These are phyloP conservation scores for Tenodera sinensis DNA, from an alignment of 2,888 invertebrate species.

Conservation along the genomic window DNA sequence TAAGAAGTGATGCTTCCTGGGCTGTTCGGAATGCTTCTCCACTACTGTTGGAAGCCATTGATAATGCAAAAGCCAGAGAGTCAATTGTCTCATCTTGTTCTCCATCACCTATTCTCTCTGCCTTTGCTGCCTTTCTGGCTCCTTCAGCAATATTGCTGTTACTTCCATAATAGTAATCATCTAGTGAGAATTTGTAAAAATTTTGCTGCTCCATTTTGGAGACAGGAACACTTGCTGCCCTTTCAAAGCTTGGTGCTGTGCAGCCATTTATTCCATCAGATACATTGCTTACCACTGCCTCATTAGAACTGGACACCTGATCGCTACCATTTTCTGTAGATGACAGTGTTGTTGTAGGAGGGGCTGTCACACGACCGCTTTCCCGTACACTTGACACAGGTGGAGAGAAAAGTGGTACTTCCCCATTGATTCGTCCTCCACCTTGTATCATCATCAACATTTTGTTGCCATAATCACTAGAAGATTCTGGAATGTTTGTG, in stretches of 20 bases:
- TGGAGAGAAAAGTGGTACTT: conserved; percentile 19
- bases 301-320: conserved; percentile 70
- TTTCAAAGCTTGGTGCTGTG: conserved; percentile 17
- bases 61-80: conserved; percentile 51
- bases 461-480: conserved; percentile 27
- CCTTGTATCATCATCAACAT: conserved; percentile 27
- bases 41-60: conserved; percentile 38
- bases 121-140: conserved; percentile 21
- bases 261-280: conserved; percentile 37
- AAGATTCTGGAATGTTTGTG: conserved; percentile 26
- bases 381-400: conserved; percentile 22
- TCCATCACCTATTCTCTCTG: conserved; percentile 47
- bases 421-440: conserved; percentile 28
- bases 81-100: conserved; percentile 73
- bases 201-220: conserved; percentile 30
- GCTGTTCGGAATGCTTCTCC: conserved; percentile 34
- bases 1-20: conserved; percentile 58
- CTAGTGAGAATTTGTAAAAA: conserved; percentile 34
- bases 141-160: conserved; percentile 44
- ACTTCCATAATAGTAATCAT: conserved; percentile 32
- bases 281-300: conserved; percentile 45
- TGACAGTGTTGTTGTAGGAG: conserved; percentile 27
- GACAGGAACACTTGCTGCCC: conserved; percentile 29
- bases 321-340: conserved; percentile 48
- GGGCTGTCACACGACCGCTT: conserved; percentile 40